A percentile compares a stretch with the other conserved stretches of the same genome.
Conservation (phyloP, 2,888 invertebrate species). For the Diadegma fenestrale region DNA sequence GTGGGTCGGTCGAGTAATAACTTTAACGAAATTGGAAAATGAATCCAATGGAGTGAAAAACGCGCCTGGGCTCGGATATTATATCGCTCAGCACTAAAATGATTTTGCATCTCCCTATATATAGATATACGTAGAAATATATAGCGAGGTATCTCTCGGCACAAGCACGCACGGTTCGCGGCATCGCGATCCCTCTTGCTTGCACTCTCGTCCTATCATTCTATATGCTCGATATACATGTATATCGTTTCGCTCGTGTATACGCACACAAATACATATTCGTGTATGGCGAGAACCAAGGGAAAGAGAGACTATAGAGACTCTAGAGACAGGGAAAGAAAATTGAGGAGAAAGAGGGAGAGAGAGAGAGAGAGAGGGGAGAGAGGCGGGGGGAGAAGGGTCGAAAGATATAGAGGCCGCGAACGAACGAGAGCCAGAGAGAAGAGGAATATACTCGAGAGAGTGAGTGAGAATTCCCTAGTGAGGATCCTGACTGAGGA, state of each 20-base stretch:
- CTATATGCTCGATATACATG: not conserved
- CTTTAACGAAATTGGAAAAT: not conserved
- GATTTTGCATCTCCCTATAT: constrained; percentile 40
- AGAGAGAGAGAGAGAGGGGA: constrained; percentile 22
- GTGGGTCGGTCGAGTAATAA: not conserved
- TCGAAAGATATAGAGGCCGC: constrained; percentile 30
- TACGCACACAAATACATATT: constrained; percentile 11
- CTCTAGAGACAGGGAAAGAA: constrained; percentile 17
- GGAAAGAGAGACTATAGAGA: not conserved
- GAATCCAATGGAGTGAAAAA: not conserved
- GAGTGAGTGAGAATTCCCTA: constrained; percentile 58
- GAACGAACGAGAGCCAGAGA: constrained; percentile 45
- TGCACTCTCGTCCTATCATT: constrained; percentile 63
- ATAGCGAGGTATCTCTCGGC: constrained; percentile 58
- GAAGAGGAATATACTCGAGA: constrained; percentile 36
- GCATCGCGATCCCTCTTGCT: constrained; percentile 63
- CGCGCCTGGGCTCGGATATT: not conserved
- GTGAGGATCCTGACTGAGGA: constrained; percentile 57
- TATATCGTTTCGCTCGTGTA: not conserved
- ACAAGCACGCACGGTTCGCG: constrained; percentile 54
- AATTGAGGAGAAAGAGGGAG: not conserved
- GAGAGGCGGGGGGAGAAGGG: constrained; percentile 22
- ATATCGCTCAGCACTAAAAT: constrained; percentile 11
- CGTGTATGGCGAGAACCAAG: constrained; percentile 32
- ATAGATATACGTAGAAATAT: constrained; percentile 6